Evolutionary conservation across 2,888 invertebrate genomes (phyloP).

Genomic region (Acrocera orbiculus): DNA sequence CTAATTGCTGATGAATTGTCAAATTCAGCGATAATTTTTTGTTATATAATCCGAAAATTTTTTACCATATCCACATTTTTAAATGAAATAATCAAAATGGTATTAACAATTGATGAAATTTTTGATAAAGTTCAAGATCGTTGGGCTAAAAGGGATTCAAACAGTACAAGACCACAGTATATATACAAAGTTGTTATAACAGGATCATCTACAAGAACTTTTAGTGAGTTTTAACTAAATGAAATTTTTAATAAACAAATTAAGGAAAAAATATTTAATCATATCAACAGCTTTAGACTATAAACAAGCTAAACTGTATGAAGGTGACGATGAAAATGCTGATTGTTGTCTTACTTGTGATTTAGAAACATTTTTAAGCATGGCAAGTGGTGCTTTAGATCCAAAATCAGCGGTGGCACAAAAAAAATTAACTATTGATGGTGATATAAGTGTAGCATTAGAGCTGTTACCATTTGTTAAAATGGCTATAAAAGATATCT

Average conservation of each 20-base stretch:
- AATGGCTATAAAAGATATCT: too few species aligned
- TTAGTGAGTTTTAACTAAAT: too few species aligned
- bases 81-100: constrained; percentile 8
- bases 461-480: constrained; percentile 10
- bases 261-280: too few species aligned
- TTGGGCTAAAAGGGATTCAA: constrained; percentile 10
- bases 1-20: too few species aligned
- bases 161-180: constrained; percentile 11
- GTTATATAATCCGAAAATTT: too few species aligned
- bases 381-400: constrained; percentile 8
- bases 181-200: constrained; percentile 4
- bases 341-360: constrained; percentile 11
- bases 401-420: constrained; percentile 11
- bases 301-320: constrained; percentile 10
- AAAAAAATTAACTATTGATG: constrained; percentile 12
- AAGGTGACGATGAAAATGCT: constrained; percentile 7
- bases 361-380: constrained; percentile 10
- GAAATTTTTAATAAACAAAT: too few species aligned
- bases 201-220: too few species aligned
- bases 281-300: constrained; percentile 10
- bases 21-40: too few species aligned
- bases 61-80: background rate
- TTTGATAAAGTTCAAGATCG: constrained; percentile 11
- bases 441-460: constrained; percentile 10
- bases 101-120: constrained; percentile 10